These are phyloP conservation scores for Chloroceryle aenea DNA, from an alignment of 2,113 vertebrate species.

Conservation along the genomic window DNA sequence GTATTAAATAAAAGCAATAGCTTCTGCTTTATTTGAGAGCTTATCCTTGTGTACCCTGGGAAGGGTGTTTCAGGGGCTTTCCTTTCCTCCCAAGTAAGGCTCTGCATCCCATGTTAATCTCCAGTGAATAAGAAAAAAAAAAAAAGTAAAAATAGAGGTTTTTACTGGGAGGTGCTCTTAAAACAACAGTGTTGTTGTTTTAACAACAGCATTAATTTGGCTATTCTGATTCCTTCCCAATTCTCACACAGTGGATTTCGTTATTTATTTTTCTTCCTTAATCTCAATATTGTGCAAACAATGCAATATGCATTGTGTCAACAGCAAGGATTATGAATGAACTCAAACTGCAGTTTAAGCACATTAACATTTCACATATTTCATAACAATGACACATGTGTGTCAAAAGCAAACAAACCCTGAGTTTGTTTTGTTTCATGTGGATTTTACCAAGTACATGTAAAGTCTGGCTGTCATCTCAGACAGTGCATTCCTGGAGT, in stretches of 20 bases:
- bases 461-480: neutral
- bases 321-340: neutral
- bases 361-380: neutral
- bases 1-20: neutral
- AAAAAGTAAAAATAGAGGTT: neutral
- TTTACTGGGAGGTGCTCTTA: neutral
- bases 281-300: neutral
- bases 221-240: neutral
- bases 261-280: neutral
- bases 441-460: neutral
- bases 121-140: neutral
- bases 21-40: neutral
- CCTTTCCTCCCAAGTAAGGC: neutral
- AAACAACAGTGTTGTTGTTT: too few relatives aligned
- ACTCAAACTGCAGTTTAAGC: neutral
- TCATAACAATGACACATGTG: neutral
- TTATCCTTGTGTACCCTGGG: neutral
- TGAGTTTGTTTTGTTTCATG: neutral
- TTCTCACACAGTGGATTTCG: neutral
- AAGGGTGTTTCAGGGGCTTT: neutral
- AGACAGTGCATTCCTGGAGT: neutral
- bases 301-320: neutral
- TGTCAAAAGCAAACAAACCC: neutral
- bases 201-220: neutral
- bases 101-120: neutral